phyloP scores from a whole-genome alignment of 2,113 vertebrate species.

The Microcebus jonahi region DNA sequence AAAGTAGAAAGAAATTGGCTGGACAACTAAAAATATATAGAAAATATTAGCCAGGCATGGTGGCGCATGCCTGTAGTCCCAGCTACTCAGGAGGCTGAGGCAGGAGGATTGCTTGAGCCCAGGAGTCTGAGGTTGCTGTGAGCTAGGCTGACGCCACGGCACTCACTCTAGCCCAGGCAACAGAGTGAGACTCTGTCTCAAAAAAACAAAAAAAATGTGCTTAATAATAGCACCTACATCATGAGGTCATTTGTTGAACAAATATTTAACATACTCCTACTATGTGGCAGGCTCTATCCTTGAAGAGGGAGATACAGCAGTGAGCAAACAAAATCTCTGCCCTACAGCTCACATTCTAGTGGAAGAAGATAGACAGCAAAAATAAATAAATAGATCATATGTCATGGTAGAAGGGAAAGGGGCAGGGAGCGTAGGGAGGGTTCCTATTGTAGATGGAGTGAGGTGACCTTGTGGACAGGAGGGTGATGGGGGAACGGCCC shows the following conservation, averaged over 20 bases:
- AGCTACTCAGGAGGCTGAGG: too few species aligned
- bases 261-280: background rate
- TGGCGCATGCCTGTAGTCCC: too few species aligned
- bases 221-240: background rate
- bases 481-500: background rate
- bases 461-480: background rate
- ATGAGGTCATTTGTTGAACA: background rate
- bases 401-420: background rate
- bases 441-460: background rate
- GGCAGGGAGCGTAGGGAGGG: background rate
- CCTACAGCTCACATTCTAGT: background rate
- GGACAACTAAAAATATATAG: too few species aligned
- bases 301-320: background rate
- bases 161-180: too few species aligned
- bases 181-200: too few species aligned
- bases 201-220: background rate
- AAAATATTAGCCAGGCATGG: too few species aligned
- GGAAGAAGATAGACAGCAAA: background rate
- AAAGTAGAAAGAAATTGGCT: too few species aligned
- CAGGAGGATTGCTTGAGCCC: too few species aligned
- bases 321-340: background rate
- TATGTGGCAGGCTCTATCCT: background rate
- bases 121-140: too few species aligned
- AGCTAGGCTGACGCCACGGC: too few species aligned
- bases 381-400: background rate